Evolutionary conservation across 2,888 invertebrate genomes (phyloP).

Genomic region (Hyposoter dolosus): DNA sequence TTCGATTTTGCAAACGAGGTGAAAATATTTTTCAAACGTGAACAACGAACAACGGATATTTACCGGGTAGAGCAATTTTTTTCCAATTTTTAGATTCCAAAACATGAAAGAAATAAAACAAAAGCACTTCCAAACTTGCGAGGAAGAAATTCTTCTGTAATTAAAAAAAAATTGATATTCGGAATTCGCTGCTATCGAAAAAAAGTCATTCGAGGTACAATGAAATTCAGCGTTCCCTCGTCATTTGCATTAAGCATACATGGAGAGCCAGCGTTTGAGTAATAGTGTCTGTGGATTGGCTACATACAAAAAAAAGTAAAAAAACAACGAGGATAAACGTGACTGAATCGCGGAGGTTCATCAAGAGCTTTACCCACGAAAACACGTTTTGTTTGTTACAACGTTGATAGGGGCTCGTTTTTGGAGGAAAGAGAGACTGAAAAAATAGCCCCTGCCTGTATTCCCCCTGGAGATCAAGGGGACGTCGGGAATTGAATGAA

Average conservation of each 20-base stretch:
- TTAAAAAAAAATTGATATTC: too few relatives aligned
- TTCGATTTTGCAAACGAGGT: not conserved
- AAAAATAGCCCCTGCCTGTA: not conserved
- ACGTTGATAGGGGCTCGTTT: conserved; percentile 4
- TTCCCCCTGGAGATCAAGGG: not conserved
- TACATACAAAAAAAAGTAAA: not conserved
- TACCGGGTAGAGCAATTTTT: too few relatives aligned
- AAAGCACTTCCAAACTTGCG: too few relatives aligned
- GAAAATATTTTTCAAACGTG: not conserved
- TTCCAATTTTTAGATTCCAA: too few relatives aligned
- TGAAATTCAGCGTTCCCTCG: not conserved
- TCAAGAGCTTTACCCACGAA: conserved; percentile 3
- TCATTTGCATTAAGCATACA: not conserved
- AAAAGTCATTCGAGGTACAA: not conserved
- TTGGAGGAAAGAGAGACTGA: not conserved
- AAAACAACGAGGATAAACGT: not conserved
- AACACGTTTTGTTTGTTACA: conserved; percentile 19
- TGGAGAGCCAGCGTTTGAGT: not conserved
- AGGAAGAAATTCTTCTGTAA: too few relatives aligned
- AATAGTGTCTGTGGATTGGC: not conserved
- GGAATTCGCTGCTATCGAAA: too few relatives aligned
- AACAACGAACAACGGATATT: not conserved
- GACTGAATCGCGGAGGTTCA: not conserved
- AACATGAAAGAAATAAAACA: too few relatives aligned
- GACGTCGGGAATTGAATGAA: conserved; percentile 54